Base-by-base conservation (phyloP, 2,888 invertebrate genomes). In the Caenorhabditis wallacei region DNA sequence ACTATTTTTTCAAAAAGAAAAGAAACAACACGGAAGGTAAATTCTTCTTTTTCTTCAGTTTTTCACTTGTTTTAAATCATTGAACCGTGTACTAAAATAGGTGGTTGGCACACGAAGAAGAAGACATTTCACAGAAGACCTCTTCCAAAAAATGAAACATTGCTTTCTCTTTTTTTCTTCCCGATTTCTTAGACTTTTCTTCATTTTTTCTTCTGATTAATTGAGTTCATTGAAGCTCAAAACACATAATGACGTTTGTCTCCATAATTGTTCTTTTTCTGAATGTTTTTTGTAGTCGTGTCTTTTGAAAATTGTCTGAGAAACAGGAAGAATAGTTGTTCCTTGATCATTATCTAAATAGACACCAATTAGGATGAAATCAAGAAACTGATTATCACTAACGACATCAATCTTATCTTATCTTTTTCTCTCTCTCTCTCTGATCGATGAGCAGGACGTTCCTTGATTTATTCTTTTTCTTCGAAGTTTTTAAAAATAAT, bases 1-100 rank as follows among this genome's bases (percentile, higher is more conserved):
- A 24, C 40, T 8, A 16, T 2, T 18, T 26, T 48, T 51, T 63
- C 18, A 22, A 53, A 63, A 35, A 61, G 30, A 72, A 61, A 61
- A 63, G 64, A 63, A 26, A 43, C 56, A 72, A 72, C 63, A 63
- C 53, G 72, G 72, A 72, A 72, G 72, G 63, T 72, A 63, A 64
- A 48, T 68, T 64, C 54, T 30, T 48, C 16, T n/a, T 46, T 16
- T 30, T 35, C 24, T 53, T 53, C 37, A n/a, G 20, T 7, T 13
- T 22, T 22, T 37, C 63, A 43, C 18, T 68, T 66, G 61, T 66
- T 57, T 24, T 37, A 51, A 68, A 26, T 61, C 76, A 40, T 40
- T 66, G 68, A 76, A 76, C 76, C 76, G 54, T 76, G 66, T n/a
- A 18, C 53, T 53, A 69, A 76, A 61, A 48, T 11, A 59, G 68